phyloP scores from a whole-genome alignment of 2,888 invertebrate genomes.

The Orthonevra nobilis region DNA sequence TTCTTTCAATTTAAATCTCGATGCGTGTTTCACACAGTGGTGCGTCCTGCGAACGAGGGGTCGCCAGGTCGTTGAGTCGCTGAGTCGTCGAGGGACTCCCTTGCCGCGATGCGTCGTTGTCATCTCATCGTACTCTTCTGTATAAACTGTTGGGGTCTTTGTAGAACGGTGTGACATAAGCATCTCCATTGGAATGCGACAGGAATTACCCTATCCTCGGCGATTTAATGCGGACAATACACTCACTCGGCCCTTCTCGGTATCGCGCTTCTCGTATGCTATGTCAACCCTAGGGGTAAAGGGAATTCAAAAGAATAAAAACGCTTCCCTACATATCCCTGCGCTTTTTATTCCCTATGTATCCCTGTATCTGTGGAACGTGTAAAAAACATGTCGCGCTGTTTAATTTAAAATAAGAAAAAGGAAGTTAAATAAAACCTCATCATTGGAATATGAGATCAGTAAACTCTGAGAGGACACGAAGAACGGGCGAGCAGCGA shows the following conservation, averaged over 20 bases:
- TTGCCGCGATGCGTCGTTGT: slow-evolving; percentile 17
- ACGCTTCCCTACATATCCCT: slow-evolving; percentile 25
- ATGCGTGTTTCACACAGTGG: slow-evolving; percentile 26
- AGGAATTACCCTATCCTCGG: slow-evolving; percentile 55
- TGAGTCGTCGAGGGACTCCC: slow-evolving; percentile 20
- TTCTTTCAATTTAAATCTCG: slow-evolving; percentile 40
- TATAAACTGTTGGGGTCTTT: slow-evolving; percentile 46
- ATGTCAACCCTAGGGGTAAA: slow-evolving; percentile 57
- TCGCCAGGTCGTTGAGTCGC: too few species aligned
- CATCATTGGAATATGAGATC: slow-evolving; percentile 67
- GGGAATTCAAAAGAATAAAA: slow-evolving; percentile 17
- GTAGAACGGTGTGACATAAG: slow-evolving; percentile 38
- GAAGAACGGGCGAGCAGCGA: background rate
- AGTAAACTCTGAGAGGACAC: slow-evolving; percentile 56
- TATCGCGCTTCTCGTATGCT: background rate
- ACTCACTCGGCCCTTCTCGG: slow-evolving; percentile 38
- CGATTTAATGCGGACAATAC: slow-evolving; percentile 64
- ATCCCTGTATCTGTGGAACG: slow-evolving; percentile 22
- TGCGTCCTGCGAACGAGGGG: background rate
- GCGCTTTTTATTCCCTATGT: slow-evolving; percentile 45
- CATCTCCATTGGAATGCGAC: slow-evolving; percentile 51
- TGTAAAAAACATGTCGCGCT: slow-evolving; percentile 54
- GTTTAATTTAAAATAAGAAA: slow-evolving; percentile 67
- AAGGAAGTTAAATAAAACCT: too few species aligned
- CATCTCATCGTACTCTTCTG: slow-evolving; percentile 32